Percentiles rank a stretch among this genome's conserved stretches.
These are phyloP conservation scores for Xiphophorus maculatus DNA, from an alignment of 2,113 vertebrate genomes.

Conservation along the genomic window DNA sequence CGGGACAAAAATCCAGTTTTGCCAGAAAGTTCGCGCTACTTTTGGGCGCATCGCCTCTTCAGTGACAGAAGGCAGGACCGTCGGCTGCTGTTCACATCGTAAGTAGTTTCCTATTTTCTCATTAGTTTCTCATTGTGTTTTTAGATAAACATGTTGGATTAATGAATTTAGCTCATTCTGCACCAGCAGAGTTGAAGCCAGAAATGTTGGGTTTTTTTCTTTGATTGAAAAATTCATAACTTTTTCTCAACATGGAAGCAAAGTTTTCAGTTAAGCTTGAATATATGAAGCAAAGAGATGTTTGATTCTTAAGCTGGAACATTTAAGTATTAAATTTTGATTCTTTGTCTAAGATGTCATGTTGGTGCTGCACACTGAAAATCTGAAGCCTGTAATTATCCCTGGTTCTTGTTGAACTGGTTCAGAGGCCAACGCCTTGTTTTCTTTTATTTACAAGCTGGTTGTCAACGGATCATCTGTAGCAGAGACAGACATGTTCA, in stretches of 20 bases:
- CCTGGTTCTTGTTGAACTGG: constrained; percentile 7
- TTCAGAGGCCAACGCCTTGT: background rate
- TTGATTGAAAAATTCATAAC: background rate
- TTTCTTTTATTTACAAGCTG: background rate
- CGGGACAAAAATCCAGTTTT: background rate
- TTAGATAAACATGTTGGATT: background rate
- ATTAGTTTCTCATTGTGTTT: background rate
- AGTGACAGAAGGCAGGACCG: background rate
- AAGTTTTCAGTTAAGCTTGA: background rate
- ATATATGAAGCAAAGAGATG: background rate
- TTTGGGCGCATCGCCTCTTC: background rate
- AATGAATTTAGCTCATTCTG: background rate
- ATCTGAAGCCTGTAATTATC: background rate
- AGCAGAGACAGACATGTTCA: constrained; percentile 24
- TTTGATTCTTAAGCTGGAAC: background rate
- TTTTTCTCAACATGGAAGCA: background rate
- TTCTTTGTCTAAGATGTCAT: background rate
- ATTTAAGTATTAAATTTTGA: background rate
- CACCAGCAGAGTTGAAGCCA: too few relatives aligned
- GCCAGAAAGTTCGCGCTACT: background rate
- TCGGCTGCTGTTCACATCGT: background rate
- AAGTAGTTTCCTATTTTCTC: background rate
- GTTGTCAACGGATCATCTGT: background rate
- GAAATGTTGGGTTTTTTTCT: background rate
- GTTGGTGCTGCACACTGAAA: background rate